Evolutionary conservation across 2,113 vertebrate species (phyloP), one percentile per base, ranked within the genome.

Genomic region (Mobula birostris): DNA sequence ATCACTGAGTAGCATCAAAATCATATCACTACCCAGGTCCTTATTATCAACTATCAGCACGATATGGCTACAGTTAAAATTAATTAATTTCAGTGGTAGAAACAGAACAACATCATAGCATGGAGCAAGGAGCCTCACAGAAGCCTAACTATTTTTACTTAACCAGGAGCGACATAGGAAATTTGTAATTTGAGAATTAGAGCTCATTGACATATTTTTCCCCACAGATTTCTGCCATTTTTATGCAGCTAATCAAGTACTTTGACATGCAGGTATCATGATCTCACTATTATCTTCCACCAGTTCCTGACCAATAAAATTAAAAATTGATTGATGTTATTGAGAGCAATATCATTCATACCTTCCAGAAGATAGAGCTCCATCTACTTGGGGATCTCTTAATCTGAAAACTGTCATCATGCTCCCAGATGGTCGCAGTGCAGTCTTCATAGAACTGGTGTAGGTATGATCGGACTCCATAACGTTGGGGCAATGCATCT

Each of bases 381-480:
- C 98, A 99, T 97, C 98, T 97, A 95, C 97, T 98, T 11, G 98
- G 98, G 91, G 98, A 99, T 98, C 98, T 99, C 98, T 99, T 98
- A 96, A 98, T 98, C 98, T 99, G 98, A 97, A 99, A 99, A 97
- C 99, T 98, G 96, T 99, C 98, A 95, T 99, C 98, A 95, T 98
- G 97, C 96, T 99, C 99, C 99, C 98, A 99, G 96, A 99, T 98
- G 0, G 99, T 99, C 95, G 98, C 97, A n/a, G 98, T 98, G 96
- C 99, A 99, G 96, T 99, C 99, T 96, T 99, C 99, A 80, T 99
- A 99, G 95, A 99, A 99, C 97, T 99, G 98, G 95, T 99, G 99
- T 95, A 99, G 97, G 96, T 99, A 99, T 94, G 99, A 99, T 63
- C 99, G 99, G 94, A 99, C 99, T 94, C 99, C 99, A 0, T 99